phyloP scores from a whole-genome alignment of 2,888 invertebrate species.

The Phaonia tiefii region DNA sequence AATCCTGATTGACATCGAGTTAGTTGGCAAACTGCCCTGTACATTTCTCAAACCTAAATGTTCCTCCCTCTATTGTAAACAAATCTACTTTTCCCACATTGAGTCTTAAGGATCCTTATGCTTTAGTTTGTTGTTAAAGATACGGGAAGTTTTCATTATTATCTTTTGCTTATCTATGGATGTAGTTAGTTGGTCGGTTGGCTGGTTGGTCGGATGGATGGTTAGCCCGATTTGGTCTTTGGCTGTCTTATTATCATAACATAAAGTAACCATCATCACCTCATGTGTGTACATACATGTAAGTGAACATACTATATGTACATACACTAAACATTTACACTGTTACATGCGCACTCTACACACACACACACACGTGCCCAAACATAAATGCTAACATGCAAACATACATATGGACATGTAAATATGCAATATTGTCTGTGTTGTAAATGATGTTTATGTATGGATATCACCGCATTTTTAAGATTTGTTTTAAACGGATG shows the following conservation, averaged over 20 bases:
- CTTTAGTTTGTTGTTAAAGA: constrained; percentile 43
- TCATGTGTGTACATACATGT: constrained; percentile 5
- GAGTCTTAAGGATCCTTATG: not conserved
- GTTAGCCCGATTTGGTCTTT: not conserved
- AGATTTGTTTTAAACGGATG: too few species aligned
- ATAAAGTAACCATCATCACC: constrained; percentile 17
- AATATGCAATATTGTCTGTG: not conserved
- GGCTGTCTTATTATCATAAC: constrained; percentile 26
- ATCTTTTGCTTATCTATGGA: constrained; percentile 66
- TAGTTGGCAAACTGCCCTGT: too few species aligned
- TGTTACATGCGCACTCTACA: not conserved
- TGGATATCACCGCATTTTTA: too few species aligned
- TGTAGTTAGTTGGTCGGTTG: constrained; percentile 2
- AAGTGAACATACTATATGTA: not conserved
- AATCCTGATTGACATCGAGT: too few species aligned
- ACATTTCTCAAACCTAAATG: too few species aligned
- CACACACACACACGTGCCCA: not conserved
- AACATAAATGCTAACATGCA: constrained; percentile 18
- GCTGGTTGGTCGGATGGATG: not conserved
- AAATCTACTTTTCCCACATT: too few species aligned
- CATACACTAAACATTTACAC: not conserved
- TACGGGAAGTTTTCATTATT: constrained; percentile 41
- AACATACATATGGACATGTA: constrained; percentile 16
- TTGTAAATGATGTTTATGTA: too few species aligned
- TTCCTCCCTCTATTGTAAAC: too few species aligned